A percentile compares a stretch with the other conserved stretches of the same genome.
phyloP scores from a whole-genome alignment of 2,797 vertebrate species.

The Liasis olivaceus region DNA sequence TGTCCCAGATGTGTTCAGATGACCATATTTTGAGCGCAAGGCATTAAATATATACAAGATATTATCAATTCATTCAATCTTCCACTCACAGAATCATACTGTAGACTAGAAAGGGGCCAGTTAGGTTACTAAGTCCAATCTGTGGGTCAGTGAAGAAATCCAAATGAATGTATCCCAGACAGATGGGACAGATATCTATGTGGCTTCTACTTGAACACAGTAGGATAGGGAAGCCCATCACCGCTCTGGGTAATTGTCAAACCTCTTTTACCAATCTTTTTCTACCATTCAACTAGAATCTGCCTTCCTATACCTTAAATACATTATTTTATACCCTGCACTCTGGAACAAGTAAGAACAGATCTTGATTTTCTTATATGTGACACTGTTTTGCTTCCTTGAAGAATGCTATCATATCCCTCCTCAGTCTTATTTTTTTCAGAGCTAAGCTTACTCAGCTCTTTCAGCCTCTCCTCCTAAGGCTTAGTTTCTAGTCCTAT shows the following conservation, averaged over 20 bases:
- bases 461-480: no score
- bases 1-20: neutral
- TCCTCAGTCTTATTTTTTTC: no score
- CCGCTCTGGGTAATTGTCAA: neutral
- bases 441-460: no score
- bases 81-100: neutral
- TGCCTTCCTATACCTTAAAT: neutral
- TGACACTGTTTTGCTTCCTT: no score
- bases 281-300: neutral
- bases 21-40: neutral
- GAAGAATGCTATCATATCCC: no score
- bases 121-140: neutral
- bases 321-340: neutral
- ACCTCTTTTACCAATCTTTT: neutral
- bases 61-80: neutral
- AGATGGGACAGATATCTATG: neutral
- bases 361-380: no score
- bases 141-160: neutral
- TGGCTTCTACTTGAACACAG: neutral
- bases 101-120: neutral
- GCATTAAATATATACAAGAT: conserved; percentile 3
- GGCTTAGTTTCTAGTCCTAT: no score
- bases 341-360: conserved; percentile 7
- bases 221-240: neutral
- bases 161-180: neutral